Base-by-base conservation (phyloP, 1,140 invertebrate species). In the Ceratosolen solmsi region DNA sequence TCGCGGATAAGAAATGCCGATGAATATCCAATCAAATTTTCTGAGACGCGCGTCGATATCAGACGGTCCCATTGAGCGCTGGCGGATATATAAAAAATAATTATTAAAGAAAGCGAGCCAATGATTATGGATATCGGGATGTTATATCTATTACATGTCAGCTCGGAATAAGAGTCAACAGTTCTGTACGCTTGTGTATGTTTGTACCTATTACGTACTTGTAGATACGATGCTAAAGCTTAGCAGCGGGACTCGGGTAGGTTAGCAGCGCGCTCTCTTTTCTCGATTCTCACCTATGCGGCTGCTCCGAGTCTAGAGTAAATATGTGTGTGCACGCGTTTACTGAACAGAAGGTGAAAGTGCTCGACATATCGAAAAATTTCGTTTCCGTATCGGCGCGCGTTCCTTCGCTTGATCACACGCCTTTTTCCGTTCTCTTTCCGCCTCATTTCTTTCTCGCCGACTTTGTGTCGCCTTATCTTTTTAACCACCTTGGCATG, bases 321-420 rank as follows among this genome's bases (percentile, higher is more conserved):
- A 30, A 60, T 46, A 38, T 25, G 30, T 58, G 22, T 63, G 60
- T 73, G 9, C 38, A 60, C 63, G 54, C 70, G 71, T 70, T 71
- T 33, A 51, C 46, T 68, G 60, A 51, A 79, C 54, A 68, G 71
- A 80, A 82, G 80, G 83, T 84, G 83, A 84, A 84, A 84, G 83
- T 84, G 80, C 83, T 82, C 83, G 80, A 84, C 65, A 84, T 84
- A 77, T 84, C 78, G 80, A 77, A 77, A 72, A 77, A 82, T 82
- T 82, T 84, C 77, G 80, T 84, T 84, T 84, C 80, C 83, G 80
- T 84, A 84, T 81, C 49, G 65, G 73, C 74, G 46, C 54, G 25
- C 60, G 25, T 60, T 56, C 74, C 3, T 51, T 71, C 51, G 54
- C 51, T 75, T 70, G 74, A 82, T 77, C 80, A 68, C 68, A 78